These are phyloP conservation scores for Euphonia xanthogaster DNA, from an alignment of 2,797 vertebrate genomes.

Conservation along the genomic window DNA sequence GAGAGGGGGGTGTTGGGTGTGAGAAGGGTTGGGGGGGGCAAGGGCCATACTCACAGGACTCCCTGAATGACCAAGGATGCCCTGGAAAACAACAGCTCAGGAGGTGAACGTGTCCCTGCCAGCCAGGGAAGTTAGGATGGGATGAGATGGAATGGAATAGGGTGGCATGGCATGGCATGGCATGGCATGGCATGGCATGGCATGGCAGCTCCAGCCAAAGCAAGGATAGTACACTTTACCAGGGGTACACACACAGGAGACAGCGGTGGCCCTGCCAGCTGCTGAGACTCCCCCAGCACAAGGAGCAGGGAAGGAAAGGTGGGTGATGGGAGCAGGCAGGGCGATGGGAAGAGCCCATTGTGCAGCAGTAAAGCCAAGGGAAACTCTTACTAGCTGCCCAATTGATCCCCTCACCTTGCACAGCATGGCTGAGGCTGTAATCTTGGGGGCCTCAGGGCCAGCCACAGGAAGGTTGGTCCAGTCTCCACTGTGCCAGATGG, in stretches of 20 bases:
- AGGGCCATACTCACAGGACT: constrained; percentile 73
- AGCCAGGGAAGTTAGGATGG: background rate
- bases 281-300: accelerated
- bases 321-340: background rate
- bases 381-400: constrained; percentile 76
- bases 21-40: background rate
- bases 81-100: constrained; percentile 72
- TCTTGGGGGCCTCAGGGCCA: background rate
- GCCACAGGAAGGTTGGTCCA: background rate
- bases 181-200: background rate
- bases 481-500: accelerated
- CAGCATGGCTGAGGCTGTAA: background rate
- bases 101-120: background rate
- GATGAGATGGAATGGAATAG: background rate
- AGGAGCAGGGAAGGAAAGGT: background rate
- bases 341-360: background rate
- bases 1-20: background rate
- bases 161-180: background rate
- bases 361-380: background rate
- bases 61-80: constrained; percentile 82
- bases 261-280: background rate
- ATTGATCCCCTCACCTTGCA: constrained; percentile 30
- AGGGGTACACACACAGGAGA: background rate
- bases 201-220: background rate
- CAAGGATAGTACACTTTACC: background rate